phyloP scores from a whole-genome alignment of 2,797 vertebrate genomes.

The Telmatherina bonti region DNA sequence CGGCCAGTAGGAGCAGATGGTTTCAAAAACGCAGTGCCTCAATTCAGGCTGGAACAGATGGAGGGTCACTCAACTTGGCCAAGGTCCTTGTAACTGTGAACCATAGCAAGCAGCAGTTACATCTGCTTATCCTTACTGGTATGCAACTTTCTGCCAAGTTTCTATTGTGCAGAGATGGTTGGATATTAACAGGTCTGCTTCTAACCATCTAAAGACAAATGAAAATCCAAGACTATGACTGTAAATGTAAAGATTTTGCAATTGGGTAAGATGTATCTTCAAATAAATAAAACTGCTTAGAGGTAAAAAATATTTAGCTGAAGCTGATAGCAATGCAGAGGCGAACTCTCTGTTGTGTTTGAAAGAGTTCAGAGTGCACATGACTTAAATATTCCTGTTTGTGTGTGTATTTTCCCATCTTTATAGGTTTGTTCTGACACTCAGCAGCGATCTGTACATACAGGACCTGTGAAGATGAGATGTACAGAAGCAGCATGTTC shows the following conservation, averaged over 20 bases:
- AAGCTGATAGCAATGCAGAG: too few relatives aligned
- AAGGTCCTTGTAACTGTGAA: constrained; percentile 59
- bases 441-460: background rate
- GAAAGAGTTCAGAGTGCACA: too few relatives aligned
- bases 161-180: constrained; percentile 4
- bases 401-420: background rate
- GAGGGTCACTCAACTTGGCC: constrained; percentile 35
- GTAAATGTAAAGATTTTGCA: background rate
- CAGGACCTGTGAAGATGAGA: constrained; percentile 45
- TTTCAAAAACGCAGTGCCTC: constrained; percentile 50
- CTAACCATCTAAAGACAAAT: background rate
- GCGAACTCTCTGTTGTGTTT: too few relatives aligned
- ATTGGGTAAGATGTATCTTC: background rate
- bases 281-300: background rate
- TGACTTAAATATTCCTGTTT: background rate
- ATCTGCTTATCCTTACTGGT: constrained; percentile 17
- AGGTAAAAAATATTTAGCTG: too few relatives aligned
- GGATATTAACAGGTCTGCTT: constrained; percentile 32
- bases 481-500: background rate
- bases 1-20: constrained; percentile 71
- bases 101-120: constrained; percentile 39
- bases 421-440: background rate
- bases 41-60: constrained; percentile 68
- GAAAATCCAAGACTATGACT: background rate
- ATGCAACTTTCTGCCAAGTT: constrained; percentile 29